These are phyloP conservation scores for Ambastaia sidthimunki DNA, from an alignment of 2,797 vertebrate genomes.

Conservation along the genomic window DNA sequence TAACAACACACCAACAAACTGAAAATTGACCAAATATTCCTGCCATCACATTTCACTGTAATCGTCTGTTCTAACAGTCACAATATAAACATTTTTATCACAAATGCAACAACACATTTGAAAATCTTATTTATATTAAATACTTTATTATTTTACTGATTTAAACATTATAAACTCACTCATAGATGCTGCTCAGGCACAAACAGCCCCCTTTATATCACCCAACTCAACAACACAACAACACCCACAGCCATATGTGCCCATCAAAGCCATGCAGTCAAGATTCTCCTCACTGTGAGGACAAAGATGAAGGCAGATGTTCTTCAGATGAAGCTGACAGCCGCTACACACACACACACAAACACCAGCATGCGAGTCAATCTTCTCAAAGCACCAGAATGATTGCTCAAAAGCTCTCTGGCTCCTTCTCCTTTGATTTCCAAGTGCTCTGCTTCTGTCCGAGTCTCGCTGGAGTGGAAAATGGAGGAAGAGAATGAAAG, in stretches of 20 bases:
- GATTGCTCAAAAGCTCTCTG: conserved; percentile 41
- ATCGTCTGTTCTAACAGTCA: no score
- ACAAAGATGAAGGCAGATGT: conserved; percentile 34
- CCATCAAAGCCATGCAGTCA: conserved; percentile 24
- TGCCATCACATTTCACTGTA: no score
- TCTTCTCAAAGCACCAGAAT: conserved; percentile 16
- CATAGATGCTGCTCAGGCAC: background rate
- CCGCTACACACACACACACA: conserved; percentile 24
- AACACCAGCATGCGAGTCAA: conserved; percentile 13
- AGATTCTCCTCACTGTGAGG: conserved; percentile 1
- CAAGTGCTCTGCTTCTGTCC: conserved; percentile 26
- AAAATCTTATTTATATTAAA: background rate
- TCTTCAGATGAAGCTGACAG: conserved; percentile 41
- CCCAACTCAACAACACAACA: background rate
- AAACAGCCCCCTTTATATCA: background rate
- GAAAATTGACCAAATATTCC: no score
- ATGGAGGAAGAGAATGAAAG: conserved; percentile 49
- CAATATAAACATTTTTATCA: background rate
- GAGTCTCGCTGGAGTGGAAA: conserved; percentile 33
- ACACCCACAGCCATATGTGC: conserved; percentile 20
- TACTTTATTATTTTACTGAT: no score
- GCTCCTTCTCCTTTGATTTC: conserved; percentile 27
- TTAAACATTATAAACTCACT: background rate
- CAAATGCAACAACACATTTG: background rate
- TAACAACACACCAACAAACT: no score